A percentile compares a stretch with the other conserved stretches of the same genome.
These are phyloP conservation scores for Tachuris rubrigastra DNA, from an alignment of 2,113 vertebrate genomes.

Conservation along the genomic window DNA sequence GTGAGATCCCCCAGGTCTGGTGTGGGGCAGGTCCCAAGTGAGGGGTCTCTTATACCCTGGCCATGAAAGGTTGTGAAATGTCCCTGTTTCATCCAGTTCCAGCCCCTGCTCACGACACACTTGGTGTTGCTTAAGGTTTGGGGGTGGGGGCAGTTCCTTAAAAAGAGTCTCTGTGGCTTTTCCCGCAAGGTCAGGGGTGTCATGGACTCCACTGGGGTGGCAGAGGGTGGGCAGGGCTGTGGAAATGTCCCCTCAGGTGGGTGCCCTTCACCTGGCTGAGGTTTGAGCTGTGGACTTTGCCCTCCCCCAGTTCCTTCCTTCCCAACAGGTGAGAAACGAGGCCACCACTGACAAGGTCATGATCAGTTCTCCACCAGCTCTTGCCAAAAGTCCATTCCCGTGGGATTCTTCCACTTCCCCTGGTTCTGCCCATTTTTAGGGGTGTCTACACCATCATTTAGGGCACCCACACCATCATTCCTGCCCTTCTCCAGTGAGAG, in stretches of 20 bases:
- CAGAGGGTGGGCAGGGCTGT: not conserved
- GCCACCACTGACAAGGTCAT: not conserved
- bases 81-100: not conserved
- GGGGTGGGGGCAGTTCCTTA: not conserved
- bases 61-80: not conserved
- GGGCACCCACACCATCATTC: fast-evolving
- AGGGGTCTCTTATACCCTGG: not conserved
- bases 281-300: not conserved
- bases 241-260: not conserved
- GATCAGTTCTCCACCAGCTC: not conserved
- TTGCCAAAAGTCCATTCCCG: fast-evolving
- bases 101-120: not conserved
- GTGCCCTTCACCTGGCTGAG: not conserved
- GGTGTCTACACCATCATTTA: too few species aligned
- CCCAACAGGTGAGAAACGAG: not conserved
- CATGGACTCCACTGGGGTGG: not conserved
- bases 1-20: not conserved
- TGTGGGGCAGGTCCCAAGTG: fast-evolving
- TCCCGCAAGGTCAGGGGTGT: not conserved
- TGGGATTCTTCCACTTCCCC: fast-evolving
- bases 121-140: not conserved
- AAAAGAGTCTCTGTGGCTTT: not conserved
- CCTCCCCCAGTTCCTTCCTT: not conserved
- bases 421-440: fast-evolving
- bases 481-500: fast-evolving